A percentile compares a stretch with the other conserved stretches of the same genome.
Conservation (phyloP, 1,140 invertebrate genomes). For the Leptinotarsa texana region DNA sequence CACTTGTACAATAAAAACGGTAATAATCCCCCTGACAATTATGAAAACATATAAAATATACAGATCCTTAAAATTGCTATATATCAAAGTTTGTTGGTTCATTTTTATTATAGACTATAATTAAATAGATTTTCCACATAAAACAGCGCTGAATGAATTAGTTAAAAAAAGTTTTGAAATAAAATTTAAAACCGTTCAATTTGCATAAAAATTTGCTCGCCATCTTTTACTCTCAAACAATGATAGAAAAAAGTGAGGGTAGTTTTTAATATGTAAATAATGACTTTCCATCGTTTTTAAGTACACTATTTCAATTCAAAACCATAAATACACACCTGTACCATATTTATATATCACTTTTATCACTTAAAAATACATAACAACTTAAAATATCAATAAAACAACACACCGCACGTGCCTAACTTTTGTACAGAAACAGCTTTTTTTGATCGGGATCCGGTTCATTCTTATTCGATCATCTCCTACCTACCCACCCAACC, state of each 20-base stretch:
- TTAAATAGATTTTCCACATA: too few relatives aligned
- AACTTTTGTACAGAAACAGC: conserved; percentile 48
- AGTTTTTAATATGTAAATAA: conserved; percentile 35
- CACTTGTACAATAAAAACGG: too few relatives aligned
- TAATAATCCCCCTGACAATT: too few relatives aligned
- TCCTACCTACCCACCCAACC: neutral
- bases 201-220: conserved; percentile 50
- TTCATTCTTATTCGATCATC: neutral
- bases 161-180: too few relatives aligned
- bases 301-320: conserved; percentile 14
- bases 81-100: too few relatives aligned
- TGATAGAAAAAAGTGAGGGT: conserved; percentile 46
- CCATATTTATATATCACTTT: conserved; percentile 40
- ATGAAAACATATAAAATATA: too few relatives aligned
- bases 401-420: conserved; percentile 45
- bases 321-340: conserved; percentile 42
- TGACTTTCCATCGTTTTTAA: conserved; percentile 19
- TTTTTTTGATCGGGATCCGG: conserved; percentile 39
- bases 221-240: conserved; percentile 46
- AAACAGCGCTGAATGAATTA: too few relatives aligned
- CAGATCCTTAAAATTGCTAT: too few relatives aligned
- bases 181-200: conserved; percentile 19
- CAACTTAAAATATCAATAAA: conserved; percentile 41
- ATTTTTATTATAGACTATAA: too few relatives aligned
- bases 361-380: conserved; percentile 45